A percentile compares a stretch with the other conserved stretches of the same genome.
Conservation (phyloP, 2,113 vertebrate genomes). For the Trogon melanurus region DNA sequence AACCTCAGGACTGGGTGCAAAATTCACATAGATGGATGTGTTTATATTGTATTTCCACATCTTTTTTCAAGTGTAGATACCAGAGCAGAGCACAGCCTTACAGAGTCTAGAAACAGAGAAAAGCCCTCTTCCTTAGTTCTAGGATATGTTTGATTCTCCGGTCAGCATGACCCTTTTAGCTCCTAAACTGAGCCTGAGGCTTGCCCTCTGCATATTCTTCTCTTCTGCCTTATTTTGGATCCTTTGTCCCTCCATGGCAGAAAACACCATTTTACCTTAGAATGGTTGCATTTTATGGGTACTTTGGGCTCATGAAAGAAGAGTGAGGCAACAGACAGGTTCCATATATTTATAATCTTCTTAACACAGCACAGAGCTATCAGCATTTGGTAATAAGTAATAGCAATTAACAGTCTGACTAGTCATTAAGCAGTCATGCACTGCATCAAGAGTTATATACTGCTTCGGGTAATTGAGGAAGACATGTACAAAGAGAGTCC, state of each 20-base stretch:
- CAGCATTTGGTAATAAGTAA: background rate
- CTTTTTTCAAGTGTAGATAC: background rate
- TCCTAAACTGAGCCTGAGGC: fast-evolving
- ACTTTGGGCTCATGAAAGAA: background rate
- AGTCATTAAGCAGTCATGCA: background rate
- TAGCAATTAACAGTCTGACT: background rate
- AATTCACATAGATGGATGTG: background rate
- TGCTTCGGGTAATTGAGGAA: background rate
- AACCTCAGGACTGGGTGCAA: background rate
- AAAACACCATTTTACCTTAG: background rate
- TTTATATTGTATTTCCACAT: background rate
- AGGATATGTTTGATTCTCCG: background rate
- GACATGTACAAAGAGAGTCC: background rate
- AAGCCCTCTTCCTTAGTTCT: background rate
- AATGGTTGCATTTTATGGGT: background rate
- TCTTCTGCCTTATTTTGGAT: background rate
- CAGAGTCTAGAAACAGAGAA: background rate
- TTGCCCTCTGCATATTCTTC: background rate
- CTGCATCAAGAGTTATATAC: background rate
- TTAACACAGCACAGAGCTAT: background rate
- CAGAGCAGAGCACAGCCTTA: background rate
- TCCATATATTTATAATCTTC: background rate
- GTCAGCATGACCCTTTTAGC: background rate
- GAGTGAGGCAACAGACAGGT: background rate
- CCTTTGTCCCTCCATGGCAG: background rate